Conservation (phyloP, 2,888 invertebrate genomes). For the Orthosia incerta region DNA sequence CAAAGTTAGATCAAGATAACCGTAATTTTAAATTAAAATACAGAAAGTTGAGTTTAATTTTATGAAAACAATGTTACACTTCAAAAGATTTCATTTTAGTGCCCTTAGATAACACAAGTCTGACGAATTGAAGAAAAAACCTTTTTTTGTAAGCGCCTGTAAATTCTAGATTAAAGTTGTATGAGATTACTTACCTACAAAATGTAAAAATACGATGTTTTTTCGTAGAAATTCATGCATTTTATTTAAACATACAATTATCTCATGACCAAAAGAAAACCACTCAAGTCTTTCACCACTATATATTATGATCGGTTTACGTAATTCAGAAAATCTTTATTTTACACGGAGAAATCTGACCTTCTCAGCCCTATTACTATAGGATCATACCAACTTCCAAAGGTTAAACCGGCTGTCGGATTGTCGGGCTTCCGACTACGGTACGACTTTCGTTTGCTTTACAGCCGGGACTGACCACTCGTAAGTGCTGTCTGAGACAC, state of each 20-base stretch:
- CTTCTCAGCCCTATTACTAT: constrained; percentile 16
- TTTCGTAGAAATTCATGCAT: neutral
- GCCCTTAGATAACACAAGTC: neutral
- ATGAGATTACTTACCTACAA: neutral
- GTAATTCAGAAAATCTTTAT: constrained; percentile 11
- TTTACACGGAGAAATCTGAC: constrained; percentile 6
- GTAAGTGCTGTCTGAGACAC: neutral
- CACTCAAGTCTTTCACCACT: neutral
- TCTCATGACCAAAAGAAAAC: neutral
- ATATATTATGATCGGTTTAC: constrained; percentile 7
- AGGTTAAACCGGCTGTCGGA: constrained; percentile 32
- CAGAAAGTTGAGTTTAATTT: constrained; percentile 8
- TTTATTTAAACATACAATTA: neutral
- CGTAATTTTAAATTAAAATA: constrained; percentile 13
- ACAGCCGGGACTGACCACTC: constrained; percentile 13
- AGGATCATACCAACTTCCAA: constrained; percentile 21
- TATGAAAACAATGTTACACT: constrained; percentile 14
- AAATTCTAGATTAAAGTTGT: constrained; percentile 9
- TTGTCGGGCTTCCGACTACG: constrained; percentile 13
- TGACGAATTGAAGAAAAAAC: neutral
- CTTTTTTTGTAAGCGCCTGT: neutral
- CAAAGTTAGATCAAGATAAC: neutral
- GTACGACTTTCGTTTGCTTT: constrained; percentile 14
- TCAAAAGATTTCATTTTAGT: constrained; percentile 9
- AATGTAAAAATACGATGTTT: neutral